A percentile compares a stretch with the other conserved stretches of the same genome.
These are phyloP conservation scores for Cyanoramphus novaezelandiae DNA, from an alignment of 2,113 vertebrate species.

Conservation along the genomic window DNA sequence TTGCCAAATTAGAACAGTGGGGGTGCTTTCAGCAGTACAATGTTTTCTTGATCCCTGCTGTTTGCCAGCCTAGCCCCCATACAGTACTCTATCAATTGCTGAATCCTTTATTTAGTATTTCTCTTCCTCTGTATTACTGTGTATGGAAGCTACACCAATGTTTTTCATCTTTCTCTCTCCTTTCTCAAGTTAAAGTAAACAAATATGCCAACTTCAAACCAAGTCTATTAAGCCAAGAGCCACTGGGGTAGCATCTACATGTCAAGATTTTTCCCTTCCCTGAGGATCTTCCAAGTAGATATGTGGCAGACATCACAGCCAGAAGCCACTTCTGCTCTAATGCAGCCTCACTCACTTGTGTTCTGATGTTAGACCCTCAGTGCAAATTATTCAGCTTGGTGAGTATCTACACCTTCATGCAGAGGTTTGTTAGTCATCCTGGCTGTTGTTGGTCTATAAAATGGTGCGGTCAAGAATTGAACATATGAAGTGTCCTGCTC, in stretches of 20 bases:
- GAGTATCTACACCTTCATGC: neutral
- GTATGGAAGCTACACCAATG: neutral
- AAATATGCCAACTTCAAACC: neutral
- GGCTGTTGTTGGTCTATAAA: neutral
- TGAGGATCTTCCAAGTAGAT: neutral
- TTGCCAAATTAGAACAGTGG: neutral
- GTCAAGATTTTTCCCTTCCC: neutral
- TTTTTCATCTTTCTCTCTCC: neutral
- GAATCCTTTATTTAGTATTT: neutral
- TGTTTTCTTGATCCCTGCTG: neutral
- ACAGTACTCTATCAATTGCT: neutral
- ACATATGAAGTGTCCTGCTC: neutral
- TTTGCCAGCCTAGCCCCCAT: neutral
- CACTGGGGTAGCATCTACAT: neutral
- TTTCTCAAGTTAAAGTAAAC: slow-evolving; percentile 1
- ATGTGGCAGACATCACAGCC: neutral
- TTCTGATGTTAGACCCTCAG: neutral
- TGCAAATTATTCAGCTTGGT: neutral
- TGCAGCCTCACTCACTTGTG: neutral
- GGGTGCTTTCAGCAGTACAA: neutral
- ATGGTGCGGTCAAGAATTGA: neutral
- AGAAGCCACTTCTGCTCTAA: neutral
- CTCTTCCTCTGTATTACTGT: neutral
- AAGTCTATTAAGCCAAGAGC: neutral
- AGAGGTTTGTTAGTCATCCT: neutral